Evolutionary conservation across 1,140 invertebrate species (phyloP).

Genomic region (Centruroides vittatus): DNA sequence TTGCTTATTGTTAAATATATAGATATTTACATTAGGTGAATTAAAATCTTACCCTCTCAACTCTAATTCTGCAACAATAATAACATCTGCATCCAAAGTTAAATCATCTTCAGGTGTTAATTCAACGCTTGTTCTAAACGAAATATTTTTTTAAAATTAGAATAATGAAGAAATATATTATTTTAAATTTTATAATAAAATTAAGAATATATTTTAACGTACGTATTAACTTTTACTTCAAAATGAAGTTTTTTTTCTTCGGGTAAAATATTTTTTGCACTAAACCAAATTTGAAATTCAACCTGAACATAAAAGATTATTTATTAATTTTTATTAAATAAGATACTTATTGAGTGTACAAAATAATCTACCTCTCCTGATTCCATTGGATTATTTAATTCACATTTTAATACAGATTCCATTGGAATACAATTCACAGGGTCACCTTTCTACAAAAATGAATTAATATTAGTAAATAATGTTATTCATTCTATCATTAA

Average conservation of each 20-base stretch:
- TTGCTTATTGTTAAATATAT: too few relatives aligned
- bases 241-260: slow-evolving; percentile 52
- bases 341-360: not conserved
- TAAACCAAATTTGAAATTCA: slow-evolving; percentile 47
- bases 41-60: slow-evolving; percentile 49
- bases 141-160: not conserved
- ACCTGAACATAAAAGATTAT: slow-evolving; percentile 4
- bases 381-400: not conserved
- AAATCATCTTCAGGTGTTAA: slow-evolving; percentile 41
- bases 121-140: slow-evolving; percentile 26
- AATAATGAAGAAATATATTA: too few relatives aligned
- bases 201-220: slow-evolving; percentile 39
- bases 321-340: too few relatives aligned
- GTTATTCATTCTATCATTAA: too few relatives aligned
- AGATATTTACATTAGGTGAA: too few relatives aligned
- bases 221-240: slow-evolving; percentile 63
- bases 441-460: not conserved
- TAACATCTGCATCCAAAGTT: slow-evolving; percentile 48
- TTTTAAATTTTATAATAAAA: not conserved
- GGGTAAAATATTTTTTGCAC: slow-evolving; percentile 54
- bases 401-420: not conserved
- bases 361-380: not conserved
- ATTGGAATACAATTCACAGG: not conserved
- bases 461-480: not conserved
- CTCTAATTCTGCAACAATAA: slow-evolving; percentile 64